phyloP scores from a whole-genome alignment of 2,113 vertebrate genomes.

The Pterocles gutturalis region DNA sequence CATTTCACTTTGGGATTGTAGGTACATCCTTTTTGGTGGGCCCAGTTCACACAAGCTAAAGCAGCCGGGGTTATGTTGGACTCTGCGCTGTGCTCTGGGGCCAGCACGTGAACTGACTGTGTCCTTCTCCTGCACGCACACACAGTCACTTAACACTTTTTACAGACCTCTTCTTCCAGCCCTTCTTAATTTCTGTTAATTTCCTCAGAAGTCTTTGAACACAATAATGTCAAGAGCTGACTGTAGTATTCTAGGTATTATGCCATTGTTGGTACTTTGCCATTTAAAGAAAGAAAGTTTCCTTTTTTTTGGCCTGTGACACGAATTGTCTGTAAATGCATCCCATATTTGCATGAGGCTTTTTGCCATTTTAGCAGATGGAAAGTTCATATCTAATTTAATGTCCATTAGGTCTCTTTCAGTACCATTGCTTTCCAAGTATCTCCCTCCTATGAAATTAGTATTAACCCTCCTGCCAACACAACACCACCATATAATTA shows the following conservation, averaged over 20 bases:
- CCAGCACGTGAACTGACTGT: neutral
- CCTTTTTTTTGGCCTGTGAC: slow-evolving; percentile 34
- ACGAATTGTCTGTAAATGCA: slow-evolving; percentile 49
- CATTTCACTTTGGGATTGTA: neutral
- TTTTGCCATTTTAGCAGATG: slow-evolving; percentile 63
- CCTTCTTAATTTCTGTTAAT: slow-evolving; percentile 15
- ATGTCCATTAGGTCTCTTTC: slow-evolving; percentile 22
- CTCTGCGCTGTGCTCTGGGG: neutral
- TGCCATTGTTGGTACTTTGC: slow-evolving; percentile 23
- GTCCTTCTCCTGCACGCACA: neutral
- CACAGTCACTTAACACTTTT: neutral
- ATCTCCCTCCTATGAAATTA: neutral
- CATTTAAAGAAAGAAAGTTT: slow-evolving; percentile 38
- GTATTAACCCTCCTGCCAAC: neutral
- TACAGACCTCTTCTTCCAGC: neutral
- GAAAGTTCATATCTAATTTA: slow-evolving; percentile 61
- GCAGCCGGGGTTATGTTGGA: neutral
- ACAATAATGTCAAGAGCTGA: neutral
- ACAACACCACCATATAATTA: neutral
- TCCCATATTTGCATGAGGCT: slow-evolving; percentile 48
- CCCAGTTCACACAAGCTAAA: neutral
- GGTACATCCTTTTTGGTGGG: neutral
- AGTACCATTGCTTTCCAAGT: slow-evolving; percentile 24
- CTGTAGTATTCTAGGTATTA: slow-evolving; percentile 18
- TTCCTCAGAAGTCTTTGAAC: neutral